A percentile compares a stretch with the other conserved stretches of the same genome.
Evolutionary conservation across 2,888 invertebrate genomes (phyloP).

Genomic region (Agrochola lota): DNA sequence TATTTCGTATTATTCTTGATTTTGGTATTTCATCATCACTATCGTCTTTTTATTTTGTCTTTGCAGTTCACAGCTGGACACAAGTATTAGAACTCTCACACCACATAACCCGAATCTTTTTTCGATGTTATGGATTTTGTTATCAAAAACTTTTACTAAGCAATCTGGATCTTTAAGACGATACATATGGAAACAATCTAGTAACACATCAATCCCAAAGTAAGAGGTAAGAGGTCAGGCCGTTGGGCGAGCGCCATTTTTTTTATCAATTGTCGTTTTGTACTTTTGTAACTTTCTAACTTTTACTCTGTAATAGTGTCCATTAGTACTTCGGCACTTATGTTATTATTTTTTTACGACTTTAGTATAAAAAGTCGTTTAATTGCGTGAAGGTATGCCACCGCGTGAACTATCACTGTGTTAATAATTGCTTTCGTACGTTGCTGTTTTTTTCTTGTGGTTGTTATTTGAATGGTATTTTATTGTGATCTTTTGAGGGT

Average conservation of each 20-base stretch:
- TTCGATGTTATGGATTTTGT: background rate
- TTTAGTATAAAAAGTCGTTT: slow-evolving; percentile 63
- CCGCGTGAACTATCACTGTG: slow-evolving; percentile 56
- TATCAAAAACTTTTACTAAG: background rate
- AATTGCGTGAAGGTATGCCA: slow-evolving; percentile 66
- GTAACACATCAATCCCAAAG: slow-evolving; percentile 51
- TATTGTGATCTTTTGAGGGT: slow-evolving; percentile 23
- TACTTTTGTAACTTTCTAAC: slow-evolving; percentile 84
- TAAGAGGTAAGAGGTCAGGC: slow-evolving; percentile 84
- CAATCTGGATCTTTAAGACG: background rate
- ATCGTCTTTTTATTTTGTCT: background rate
- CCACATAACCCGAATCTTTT: background rate
- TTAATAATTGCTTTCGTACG: slow-evolving; percentile 41
- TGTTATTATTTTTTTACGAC: slow-evolving; percentile 71
- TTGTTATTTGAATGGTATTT: slow-evolving; percentile 31
- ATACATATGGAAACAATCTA: slow-evolving; percentile 16
- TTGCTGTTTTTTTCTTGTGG: slow-evolving; percentile 28
- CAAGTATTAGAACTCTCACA: background rate
- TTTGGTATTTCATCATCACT: background rate
- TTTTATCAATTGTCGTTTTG: slow-evolving; percentile 82
- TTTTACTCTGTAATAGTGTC: slow-evolving; percentile 80
- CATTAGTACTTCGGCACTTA: slow-evolving; percentile 75
- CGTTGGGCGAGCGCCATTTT: slow-evolving; percentile 67
- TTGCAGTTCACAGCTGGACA: too few species aligned
- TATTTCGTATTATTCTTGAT: background rate